Percentiles rank a stretch among this genome's conserved stretches.
These are phyloP conservation scores for Orgyia antiqua DNA, from an alignment of 2,888 invertebrate species.

Conservation along the genomic window DNA sequence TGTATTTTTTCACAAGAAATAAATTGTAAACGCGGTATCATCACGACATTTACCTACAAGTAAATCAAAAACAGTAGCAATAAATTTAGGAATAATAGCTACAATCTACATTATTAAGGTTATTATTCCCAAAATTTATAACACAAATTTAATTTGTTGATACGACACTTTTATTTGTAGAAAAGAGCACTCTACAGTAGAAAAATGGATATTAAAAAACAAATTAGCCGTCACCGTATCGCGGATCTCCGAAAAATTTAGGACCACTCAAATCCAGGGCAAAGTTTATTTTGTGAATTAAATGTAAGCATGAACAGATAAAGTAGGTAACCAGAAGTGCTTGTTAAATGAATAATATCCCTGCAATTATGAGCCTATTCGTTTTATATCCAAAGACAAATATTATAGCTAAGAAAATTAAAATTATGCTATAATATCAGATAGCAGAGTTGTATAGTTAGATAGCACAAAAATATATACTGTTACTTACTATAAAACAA, in stretches of 20 bases:
- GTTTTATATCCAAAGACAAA: too few relatives aligned
- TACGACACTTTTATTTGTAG: conserved; percentile 23
- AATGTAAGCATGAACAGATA: conserved; percentile 49
- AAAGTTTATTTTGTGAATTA: conserved; percentile 52
- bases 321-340: conserved; percentile 18
- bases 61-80: too few relatives aligned
- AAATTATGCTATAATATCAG: too few relatives aligned
- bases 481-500: too few relatives aligned
- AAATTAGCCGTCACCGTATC: conserved; percentile 26
- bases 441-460: too few relatives aligned
- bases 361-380: not conserved
- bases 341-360: not conserved
- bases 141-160: conserved; percentile 15
- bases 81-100: too few relatives aligned
- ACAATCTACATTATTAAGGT: conserved; percentile 8
- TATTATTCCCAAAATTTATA: conserved; percentile 17
- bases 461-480: too few relatives aligned
- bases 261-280: conserved; percentile 24
- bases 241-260: conserved; percentile 24
- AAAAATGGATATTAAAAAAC: conserved; percentile 25
- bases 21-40: too few relatives aligned
- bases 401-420: too few relatives aligned
- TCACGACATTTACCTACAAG: too few relatives aligned
- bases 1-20: too few relatives aligned
- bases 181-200: conserved; percentile 10